Percentiles rank a stretch among this genome's conserved stretches.
These are phyloP conservation scores for Glaucidium brasilianum DNA, from an alignment of 2,113 vertebrate species.

Conservation along the genomic window DNA sequence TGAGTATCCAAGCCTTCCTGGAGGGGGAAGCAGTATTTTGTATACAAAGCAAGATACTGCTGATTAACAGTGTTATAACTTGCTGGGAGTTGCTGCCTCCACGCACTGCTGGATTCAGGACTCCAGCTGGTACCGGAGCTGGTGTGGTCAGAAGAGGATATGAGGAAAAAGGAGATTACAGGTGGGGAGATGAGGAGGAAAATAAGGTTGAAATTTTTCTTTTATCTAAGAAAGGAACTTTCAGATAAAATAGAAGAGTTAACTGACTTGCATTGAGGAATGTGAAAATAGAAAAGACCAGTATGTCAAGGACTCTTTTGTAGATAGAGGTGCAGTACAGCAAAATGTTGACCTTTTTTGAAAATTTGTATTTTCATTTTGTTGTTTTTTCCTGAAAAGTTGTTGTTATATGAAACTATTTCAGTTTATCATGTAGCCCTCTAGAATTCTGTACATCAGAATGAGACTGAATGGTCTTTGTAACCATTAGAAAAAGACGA, in stretches of 20 bases:
- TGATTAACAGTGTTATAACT: not conserved
- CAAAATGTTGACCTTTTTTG: not conserved
- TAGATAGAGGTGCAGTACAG: rapidly evolving
- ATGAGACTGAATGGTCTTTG: not conserved
- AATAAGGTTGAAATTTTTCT: not conserved
- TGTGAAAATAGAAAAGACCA: not conserved
- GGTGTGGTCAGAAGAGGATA: not conserved
- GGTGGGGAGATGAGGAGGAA: not conserved
- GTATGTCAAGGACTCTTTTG: not conserved
- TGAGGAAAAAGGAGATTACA: not conserved
- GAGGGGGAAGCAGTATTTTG: not conserved
- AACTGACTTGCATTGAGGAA: not conserved
- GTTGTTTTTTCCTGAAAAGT: not conserved
- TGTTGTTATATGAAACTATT: not conserved
- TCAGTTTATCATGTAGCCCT: not conserved
- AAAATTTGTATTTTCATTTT: not conserved
- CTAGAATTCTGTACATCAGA: not conserved
- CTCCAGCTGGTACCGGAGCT: not conserved
- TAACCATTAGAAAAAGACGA: not conserved
- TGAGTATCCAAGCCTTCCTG: not conserved
- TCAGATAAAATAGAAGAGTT: not conserved
- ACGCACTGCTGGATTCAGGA: not conserved
- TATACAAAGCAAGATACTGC: not conserved
- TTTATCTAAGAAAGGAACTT: not conserved
- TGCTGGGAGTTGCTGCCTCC: not conserved